These are phyloP conservation scores for Drosophila murphyi DNA, from an alignment of 1,140 invertebrate species.

Conservation along the genomic window DNA sequence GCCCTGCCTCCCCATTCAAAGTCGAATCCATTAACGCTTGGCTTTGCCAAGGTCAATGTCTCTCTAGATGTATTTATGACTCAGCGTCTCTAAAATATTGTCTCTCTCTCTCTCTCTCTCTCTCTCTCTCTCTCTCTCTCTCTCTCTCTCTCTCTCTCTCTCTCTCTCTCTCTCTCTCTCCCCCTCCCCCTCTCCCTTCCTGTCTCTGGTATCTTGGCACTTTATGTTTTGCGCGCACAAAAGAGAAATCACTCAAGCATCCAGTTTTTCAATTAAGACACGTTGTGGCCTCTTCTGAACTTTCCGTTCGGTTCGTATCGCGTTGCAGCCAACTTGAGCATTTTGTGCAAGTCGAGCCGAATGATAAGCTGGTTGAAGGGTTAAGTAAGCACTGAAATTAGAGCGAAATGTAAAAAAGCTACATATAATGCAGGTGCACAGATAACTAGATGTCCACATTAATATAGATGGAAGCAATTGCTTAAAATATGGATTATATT, in stretches of 20 bases:
- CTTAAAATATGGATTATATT: too few relatives aligned
- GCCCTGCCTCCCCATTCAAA: slow-evolving; percentile 34
- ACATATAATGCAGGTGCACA: neutral
- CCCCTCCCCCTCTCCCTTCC: slow-evolving; percentile 1
- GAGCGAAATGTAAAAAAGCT: slow-evolving; percentile 13
- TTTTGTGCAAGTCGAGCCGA: slow-evolving; percentile 28
- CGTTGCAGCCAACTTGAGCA: slow-evolving; percentile 18
- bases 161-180: slow-evolving; percentile 1
- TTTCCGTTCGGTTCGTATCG: slow-evolving; percentile 33
- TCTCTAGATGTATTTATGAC: slow-evolving; percentile 18
- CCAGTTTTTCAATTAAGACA: slow-evolving; percentile 56
- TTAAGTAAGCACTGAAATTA: slow-evolving; percentile 12
- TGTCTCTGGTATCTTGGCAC: slow-evolving; percentile 4
- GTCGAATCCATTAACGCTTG: slow-evolving; percentile 51
- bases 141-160: neutral
- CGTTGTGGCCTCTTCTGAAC: slow-evolving; percentile 57
- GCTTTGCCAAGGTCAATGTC: slow-evolving; percentile 57
- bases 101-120: slow-evolving; percentile 6
- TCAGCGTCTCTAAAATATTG: slow-evolving; percentile 23
- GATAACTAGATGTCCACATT: neutral
- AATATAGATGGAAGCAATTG: neutral
- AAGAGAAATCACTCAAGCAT: slow-evolving; percentile 64
- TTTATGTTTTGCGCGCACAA: slow-evolving; percentile 17
- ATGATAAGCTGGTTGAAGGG: slow-evolving; percentile 22
- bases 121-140: slow-evolving; percentile 8